These are phyloP conservation scores for Agonopterix heracliana DNA, from an alignment of 2,888 invertebrate species.

Conservation along the genomic window DNA sequence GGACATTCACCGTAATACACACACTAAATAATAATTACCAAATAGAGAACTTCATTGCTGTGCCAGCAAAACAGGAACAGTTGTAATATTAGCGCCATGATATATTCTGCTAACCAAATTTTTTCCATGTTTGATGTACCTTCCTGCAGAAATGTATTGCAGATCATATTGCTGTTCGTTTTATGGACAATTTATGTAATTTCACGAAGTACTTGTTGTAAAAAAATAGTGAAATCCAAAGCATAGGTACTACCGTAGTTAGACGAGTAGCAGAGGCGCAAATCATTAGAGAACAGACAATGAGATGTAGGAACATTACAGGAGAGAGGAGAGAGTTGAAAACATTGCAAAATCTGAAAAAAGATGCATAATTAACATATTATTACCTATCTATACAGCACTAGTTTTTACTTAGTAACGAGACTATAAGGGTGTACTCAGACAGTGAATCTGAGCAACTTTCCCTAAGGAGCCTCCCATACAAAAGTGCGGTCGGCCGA, in stretches of 20 bases:
- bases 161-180: too few species aligned
- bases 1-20: neutral
- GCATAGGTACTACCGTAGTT: constrained; percentile 42
- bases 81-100: constrained; percentile 59
- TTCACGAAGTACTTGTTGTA: neutral
- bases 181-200: too few species aligned
- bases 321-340: constrained; percentile 57
- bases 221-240: neutral
- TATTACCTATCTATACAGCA: too few species aligned
- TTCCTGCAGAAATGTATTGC: constrained; percentile 32
- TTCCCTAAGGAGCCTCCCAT: too few species aligned
- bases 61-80: constrained; percentile 70
- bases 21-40: constrained; percentile 31
- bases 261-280: constrained; percentile 61
- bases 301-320: constrained; percentile 62
- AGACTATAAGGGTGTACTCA: too few species aligned
- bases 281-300: constrained; percentile 67
- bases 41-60: constrained; percentile 52
- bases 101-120: constrained; percentile 60
- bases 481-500: too few species aligned
- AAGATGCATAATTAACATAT: too few species aligned
- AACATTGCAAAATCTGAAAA: constrained; percentile 48
- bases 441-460: too few species aligned
- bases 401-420: too few species aligned
- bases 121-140: constrained; percentile 46